Percentiles rank a stretch among this genome's conserved stretches.
phyloP scores from a whole-genome alignment of 2,797 vertebrate species.

The Gorsachius magnificus region DNA sequence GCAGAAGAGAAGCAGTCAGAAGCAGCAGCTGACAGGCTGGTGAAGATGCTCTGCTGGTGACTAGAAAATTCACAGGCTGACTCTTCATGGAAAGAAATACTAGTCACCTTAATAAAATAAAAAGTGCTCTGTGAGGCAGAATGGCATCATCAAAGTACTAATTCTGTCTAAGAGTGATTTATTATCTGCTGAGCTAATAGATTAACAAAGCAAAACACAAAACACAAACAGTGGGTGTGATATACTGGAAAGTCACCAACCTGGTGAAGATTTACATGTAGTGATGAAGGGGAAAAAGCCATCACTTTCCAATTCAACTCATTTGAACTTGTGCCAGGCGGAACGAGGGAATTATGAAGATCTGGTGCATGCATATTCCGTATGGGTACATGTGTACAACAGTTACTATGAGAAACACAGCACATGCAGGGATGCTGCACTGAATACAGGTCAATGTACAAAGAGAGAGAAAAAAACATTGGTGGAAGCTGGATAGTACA shows the following conservation, averaged over 20 bases:
- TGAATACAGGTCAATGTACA: not conserved
- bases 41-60: not conserved
- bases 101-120: not conserved
- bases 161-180: slow-evolving; percentile 24
- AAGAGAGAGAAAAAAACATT: not conserved
- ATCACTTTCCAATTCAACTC: not conserved
- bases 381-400: not conserved
- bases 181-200: slow-evolving; percentile 33
- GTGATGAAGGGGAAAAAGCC: slow-evolving; percentile 10
- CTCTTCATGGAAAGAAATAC: not conserved
- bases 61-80: not conserved
- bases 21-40: not conserved
- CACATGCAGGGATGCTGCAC: not conserved
- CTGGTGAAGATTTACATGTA: slow-evolving; percentile 22
- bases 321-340: slow-evolving; percentile 41
- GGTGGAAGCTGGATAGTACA: not conserved
- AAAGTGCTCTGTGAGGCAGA: not conserved
- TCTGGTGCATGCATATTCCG: not conserved
- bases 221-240: slow-evolving; percentile 20
- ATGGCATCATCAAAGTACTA: not conserved
- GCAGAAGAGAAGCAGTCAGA: not conserved
- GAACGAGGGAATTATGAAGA: slow-evolving; percentile 26
- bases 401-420: not conserved
- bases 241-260: slow-evolving; percentile 35
- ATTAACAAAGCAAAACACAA: slow-evolving; percentile 38